A percentile compares a stretch with the other conserved stretches of the same genome.
These are phyloP conservation scores for Steinernema carpocapsae DNA, from an alignment of 2,888 invertebrate genomes.

Conservation along the genomic window DNA sequence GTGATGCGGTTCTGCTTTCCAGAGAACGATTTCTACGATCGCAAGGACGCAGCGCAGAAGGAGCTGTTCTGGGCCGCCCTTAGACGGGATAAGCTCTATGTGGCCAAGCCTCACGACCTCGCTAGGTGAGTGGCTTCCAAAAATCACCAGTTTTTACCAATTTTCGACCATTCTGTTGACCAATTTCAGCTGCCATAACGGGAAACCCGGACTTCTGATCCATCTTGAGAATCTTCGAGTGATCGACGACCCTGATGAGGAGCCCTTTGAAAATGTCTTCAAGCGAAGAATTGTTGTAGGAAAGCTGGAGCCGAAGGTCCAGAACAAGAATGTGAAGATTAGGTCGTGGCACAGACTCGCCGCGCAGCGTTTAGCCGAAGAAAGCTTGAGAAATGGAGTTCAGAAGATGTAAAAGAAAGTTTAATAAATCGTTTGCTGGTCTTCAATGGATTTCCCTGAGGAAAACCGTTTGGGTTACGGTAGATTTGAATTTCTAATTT, in stretches of 20 bases:
- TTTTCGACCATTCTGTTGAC: background rate
- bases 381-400: background rate
- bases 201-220: background rate
- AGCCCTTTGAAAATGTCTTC: background rate
- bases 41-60: background rate
- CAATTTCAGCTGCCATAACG: background rate
- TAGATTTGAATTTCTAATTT: too few species aligned
- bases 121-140: background rate
- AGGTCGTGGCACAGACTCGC: slow-evolving; percentile 4
- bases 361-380: background rate
- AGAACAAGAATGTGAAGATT: background rate
- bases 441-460: background rate
- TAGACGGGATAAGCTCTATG: slow-evolving; percentile 15
- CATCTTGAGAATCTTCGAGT: background rate
- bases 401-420: background rate
- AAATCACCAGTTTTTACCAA: background rate
- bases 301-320: background rate
- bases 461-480: too few species aligned
- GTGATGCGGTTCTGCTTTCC: background rate
- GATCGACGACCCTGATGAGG: background rate
- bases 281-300: background rate
- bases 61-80: background rate
- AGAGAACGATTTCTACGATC: background rate
- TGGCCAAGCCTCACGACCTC: background rate
- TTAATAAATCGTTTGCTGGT: slow-evolving; percentile 6